These are phyloP conservation scores for Sebastes matsubarae DNA, from an alignment of 2,797 vertebrate species.

Conservation along the genomic window DNA sequence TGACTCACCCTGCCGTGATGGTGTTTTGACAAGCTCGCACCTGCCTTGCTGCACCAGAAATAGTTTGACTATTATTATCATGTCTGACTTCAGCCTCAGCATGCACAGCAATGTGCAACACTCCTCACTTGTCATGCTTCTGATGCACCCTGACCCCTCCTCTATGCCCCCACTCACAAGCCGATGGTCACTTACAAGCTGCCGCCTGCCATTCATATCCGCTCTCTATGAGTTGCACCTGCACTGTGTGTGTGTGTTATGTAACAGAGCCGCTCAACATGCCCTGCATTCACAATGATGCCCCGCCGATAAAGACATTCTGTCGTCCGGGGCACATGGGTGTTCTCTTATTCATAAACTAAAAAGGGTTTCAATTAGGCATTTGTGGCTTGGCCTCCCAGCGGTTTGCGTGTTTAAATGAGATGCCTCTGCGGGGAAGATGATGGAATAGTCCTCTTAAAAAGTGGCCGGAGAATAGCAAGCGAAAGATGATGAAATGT, in stretches of 20 bases:
- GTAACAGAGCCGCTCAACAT: constrained; percentile 41
- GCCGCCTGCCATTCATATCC: constrained; percentile 62
- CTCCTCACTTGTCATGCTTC: constrained; percentile 28
- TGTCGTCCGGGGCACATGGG: constrained; percentile 35
- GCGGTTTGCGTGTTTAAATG: constrained; percentile 54
- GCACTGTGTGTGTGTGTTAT: constrained; percentile 44
- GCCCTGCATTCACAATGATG: constrained; percentile 48
- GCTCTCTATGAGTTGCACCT: constrained; percentile 59
- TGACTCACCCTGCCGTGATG: neutral
- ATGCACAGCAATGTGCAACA: neutral
- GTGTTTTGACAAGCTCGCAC: constrained; percentile 31
- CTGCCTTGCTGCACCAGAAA: constrained; percentile 20
- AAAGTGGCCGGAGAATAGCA: constrained; percentile 45
- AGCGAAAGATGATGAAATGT: constrained; percentile 40
- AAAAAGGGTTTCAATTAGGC: constrained; percentile 65
- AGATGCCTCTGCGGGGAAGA: constrained; percentile 39
- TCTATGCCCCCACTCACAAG: constrained; percentile 13
- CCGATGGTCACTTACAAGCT: constrained; percentile 65
- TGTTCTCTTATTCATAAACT: constrained; percentile 67
- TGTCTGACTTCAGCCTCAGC: constrained; percentile 15
- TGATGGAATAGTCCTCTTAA: constrained; percentile 21
- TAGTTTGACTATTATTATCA: constrained; percentile 12
- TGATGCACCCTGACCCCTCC: neutral
- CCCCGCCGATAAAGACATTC: constrained; percentile 45
- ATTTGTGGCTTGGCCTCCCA: constrained; percentile 47